phyloP scores from a whole-genome alignment of 2,113 vertebrate genomes.

The Tor tambroides region DNA sequence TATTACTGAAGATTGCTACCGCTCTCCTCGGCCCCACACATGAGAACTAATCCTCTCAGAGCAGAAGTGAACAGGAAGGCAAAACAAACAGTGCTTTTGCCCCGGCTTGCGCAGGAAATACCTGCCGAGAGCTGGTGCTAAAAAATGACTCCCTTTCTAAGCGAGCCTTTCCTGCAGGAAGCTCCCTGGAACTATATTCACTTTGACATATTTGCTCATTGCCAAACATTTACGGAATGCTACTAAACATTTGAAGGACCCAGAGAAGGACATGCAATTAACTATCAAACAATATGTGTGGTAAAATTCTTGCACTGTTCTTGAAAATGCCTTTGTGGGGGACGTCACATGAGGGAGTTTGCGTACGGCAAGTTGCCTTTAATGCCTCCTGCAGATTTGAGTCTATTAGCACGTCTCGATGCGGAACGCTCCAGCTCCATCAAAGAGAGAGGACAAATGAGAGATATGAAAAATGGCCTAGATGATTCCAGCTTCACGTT shows the following conservation, averaged over 20 bases:
- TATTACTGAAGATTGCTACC: neutral
- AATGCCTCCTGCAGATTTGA: neutral
- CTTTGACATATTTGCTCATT: constrained; percentile 22
- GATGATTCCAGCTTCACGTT: neutral
- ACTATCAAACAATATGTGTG: neutral
- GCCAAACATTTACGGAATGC: neutral
- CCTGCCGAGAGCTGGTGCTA: constrained; percentile 68
- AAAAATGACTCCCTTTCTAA: constrained; percentile 62
- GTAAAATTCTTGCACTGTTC: constrained; percentile 1
- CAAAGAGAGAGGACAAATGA: constrained; percentile 29
- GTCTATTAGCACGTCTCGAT: constrained; percentile 35
- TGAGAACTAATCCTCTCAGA: constrained; percentile 65
- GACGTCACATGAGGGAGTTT: neutral
- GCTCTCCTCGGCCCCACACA: constrained; percentile 40
- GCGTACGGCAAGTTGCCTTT: neutral
- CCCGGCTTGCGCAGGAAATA: constrained; percentile 72
- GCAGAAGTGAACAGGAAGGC: constrained; percentile 60
- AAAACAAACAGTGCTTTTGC: constrained; percentile 72
- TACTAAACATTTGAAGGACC: neutral
- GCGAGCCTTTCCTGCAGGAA: constrained; percentile 67
- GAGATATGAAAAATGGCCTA: constrained; percentile 23
- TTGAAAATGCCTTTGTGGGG: neutral
- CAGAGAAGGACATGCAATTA: constrained; percentile 12
- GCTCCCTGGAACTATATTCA: constrained; percentile 63
- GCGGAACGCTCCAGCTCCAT: constrained; percentile 17